These are phyloP conservation scores for Aphyosemion australe DNA, from an alignment of 2,113 vertebrate genomes.

Conservation along the genomic window DNA sequence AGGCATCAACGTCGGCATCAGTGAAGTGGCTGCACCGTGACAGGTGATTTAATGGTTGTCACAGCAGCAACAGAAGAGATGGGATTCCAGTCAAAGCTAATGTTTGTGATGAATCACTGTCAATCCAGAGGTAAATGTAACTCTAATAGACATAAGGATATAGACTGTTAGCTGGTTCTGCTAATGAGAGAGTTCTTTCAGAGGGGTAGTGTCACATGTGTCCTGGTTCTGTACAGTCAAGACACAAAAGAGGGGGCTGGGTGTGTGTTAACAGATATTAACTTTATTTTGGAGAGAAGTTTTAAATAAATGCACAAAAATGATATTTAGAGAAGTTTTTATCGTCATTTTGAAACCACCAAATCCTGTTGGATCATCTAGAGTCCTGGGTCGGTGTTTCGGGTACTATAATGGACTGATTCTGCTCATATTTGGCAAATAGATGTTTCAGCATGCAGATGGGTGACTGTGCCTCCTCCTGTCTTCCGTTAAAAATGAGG, in stretches of 20 bases:
- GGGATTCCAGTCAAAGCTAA: slow-evolving; percentile 76
- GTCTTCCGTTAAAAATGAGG: no score
- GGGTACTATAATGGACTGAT: no score
- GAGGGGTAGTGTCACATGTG: slow-evolving; percentile 64
- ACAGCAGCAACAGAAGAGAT: slow-evolving; percentile 65
- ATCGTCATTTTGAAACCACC: no score
- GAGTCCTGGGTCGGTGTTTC: no score
- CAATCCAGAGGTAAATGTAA: slow-evolving; percentile 71
- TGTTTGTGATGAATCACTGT: slow-evolving; percentile 78
- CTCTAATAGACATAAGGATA: slow-evolving; percentile 73
- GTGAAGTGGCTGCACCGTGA: slow-evolving; percentile 59
- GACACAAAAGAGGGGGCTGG: slow-evolving; percentile 6
- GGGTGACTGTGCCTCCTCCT: no score
- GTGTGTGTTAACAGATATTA: no score
- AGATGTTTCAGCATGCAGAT: no score
- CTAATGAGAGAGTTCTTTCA: slow-evolving; percentile 73
- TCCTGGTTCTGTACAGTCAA: slow-evolving; percentile 54
- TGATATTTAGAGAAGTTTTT: no score
- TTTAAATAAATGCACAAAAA: no score
- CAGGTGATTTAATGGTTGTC: slow-evolving; percentile 79
- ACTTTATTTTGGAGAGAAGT: no score
- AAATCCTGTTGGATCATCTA: no score
- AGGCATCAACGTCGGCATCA: slow-evolving; percentile 60
- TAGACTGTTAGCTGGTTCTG: slow-evolving; percentile 70
- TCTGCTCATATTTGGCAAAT: no score